A percentile compares a stretch with the other conserved stretches of the same genome.
phyloP scores from a whole-genome alignment of 2,888 invertebrate genomes.

The Pseudococcus jackbeardsleyi region DNA sequence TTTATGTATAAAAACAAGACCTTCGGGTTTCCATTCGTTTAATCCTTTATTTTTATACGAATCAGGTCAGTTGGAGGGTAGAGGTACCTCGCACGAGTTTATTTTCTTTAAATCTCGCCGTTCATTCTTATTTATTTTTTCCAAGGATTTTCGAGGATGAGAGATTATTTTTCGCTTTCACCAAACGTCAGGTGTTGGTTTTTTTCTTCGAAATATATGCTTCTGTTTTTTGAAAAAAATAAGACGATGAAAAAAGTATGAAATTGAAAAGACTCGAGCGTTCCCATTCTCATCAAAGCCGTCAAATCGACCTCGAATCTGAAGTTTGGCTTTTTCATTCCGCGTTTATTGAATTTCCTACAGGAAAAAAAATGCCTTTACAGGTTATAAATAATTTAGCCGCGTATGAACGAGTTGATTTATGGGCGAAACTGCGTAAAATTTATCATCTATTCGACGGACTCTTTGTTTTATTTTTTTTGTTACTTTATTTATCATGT shows the following conservation, averaged over 20 bases:
- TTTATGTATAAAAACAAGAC: background rate
- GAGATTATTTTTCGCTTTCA: background rate
- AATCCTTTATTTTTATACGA: background rate
- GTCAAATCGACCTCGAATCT: background rate
- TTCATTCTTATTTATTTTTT: constrained; percentile 5
- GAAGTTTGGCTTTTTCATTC: background rate
- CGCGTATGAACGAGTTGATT: background rate
- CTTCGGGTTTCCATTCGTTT: background rate
- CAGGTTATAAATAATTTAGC: background rate
- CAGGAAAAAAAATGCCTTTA: background rate
- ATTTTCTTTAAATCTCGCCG: background rate
- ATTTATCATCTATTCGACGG: background rate
- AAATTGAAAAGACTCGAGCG: constrained; percentile 2
- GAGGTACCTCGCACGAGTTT: background rate
- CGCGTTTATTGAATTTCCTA: background rate
- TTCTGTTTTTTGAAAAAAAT: background rate
- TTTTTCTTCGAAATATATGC: background rate
- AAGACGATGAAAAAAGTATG: background rate
- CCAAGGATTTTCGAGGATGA: background rate
- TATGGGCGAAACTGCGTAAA: background rate
- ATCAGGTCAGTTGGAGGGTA: background rate
- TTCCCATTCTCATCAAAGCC: background rate
- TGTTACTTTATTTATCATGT: background rate
- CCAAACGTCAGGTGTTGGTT: constrained; percentile 4
- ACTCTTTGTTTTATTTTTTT: background rate